Conservation (phyloP, 2,888 invertebrate species). For the Eucera pruinosa region DNA sequence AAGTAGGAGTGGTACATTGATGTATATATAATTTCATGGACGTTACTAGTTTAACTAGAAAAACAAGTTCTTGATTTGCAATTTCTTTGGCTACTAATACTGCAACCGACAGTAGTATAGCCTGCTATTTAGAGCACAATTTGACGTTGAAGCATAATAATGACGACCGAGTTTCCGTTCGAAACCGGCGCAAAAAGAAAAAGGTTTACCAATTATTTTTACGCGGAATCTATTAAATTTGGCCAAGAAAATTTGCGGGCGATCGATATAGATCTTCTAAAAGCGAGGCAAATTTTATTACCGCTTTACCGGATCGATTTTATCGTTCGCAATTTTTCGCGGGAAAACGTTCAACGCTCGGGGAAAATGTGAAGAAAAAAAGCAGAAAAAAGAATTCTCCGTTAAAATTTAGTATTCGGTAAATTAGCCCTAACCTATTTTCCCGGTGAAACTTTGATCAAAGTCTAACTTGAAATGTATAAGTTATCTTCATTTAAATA, state of each 20-base stretch:
- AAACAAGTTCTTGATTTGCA: constrained; percentile 75
- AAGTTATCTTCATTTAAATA: constrained; percentile 72
- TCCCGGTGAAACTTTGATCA: constrained; percentile 71
- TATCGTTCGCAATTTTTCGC: not conserved
- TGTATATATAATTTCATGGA: constrained; percentile 74
- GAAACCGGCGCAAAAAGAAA: too few relatives aligned
- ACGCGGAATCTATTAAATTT: too few relatives aligned
- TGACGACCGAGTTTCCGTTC: too few relatives aligned
- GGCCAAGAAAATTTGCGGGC: too few relatives aligned
- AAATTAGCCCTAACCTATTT: constrained; percentile 73
- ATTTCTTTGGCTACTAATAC: constrained; percentile 49
- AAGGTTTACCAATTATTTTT: too few relatives aligned
- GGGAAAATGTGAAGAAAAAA: too few relatives aligned
- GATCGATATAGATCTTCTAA: too few relatives aligned
- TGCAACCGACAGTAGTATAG: constrained; percentile 4
- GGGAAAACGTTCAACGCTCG: too few relatives aligned
- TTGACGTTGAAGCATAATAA: not conserved
- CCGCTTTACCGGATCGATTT: too few relatives aligned
- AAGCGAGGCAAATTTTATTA: too few relatives aligned
- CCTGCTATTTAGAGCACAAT: constrained; percentile 23
- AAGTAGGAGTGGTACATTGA: constrained; percentile 72
- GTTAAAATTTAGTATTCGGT: constrained; percentile 44
- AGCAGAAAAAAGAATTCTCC: too few relatives aligned
- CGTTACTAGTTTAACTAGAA: constrained; percentile 71
- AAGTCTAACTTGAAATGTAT: constrained; percentile 56